phyloP scores from a whole-genome alignment of 2,797 vertebrate genomes.

The Smutsia gigantea region DNA sequence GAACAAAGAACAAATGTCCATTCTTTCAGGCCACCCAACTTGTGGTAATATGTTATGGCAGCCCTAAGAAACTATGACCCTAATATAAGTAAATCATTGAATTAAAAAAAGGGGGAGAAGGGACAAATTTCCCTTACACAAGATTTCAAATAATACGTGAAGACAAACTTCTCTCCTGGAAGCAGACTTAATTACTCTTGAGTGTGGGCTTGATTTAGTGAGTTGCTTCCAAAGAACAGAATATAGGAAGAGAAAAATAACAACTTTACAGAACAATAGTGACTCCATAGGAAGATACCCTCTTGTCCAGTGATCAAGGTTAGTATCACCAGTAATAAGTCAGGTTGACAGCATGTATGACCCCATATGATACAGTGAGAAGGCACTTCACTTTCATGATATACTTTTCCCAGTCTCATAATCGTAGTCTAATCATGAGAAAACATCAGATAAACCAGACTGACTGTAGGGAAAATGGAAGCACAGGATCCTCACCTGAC shows the following conservation, averaged over 20 bases:
- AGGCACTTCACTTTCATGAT: background rate
- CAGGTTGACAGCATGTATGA: background rate
- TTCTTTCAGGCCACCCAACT: background rate
- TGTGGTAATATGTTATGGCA: background rate
- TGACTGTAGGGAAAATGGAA: background rate
- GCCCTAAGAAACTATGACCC: background rate
- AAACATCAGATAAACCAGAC: background rate
- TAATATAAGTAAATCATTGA: background rate
- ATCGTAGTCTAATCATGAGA: background rate
- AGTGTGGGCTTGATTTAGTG: background rate
- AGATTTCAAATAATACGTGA: background rate
- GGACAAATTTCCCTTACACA: background rate
- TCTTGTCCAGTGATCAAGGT: too few species aligned
- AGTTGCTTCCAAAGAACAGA: background rate
- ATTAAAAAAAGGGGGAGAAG: background rate
- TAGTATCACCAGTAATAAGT: background rate
- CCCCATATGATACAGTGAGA: background rate
- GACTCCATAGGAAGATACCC: background rate
- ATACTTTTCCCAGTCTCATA: background rate
- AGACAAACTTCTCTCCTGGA: background rate
- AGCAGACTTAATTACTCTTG: background rate
- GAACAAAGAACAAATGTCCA: background rate
- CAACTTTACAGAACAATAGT: background rate
- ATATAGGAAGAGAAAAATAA: background rate
- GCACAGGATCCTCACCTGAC: too few species aligned